Evolutionary conservation across 2,113 vertebrate species (phyloP), one percentile per base, ranked within the genome.

Genomic region (Anhinga anhinga): DNA sequence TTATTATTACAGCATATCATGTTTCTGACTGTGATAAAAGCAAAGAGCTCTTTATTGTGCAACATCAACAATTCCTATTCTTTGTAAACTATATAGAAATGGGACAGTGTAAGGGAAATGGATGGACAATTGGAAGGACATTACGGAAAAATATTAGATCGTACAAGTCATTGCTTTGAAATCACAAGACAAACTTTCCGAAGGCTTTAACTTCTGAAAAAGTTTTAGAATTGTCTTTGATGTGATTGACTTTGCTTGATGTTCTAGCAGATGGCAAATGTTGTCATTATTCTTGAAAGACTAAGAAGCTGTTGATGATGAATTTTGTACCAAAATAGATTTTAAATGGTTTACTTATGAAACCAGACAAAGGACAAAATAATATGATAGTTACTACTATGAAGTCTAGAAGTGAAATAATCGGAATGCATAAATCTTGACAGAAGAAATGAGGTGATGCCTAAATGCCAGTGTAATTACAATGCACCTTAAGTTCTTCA

Each of bases 381-480:
- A 27, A 34, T 65, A 82, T 63, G 40, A 59, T 79, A 93, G 85
- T 88, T 94, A 88, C 86, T 90, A 87, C 53, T 83, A 78, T 71
- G 72, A 76, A 88, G 42, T 69, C 88, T 80, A 90, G 90, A 70
- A 92, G 38, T 66, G 80, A 97, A 95, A 92, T 92, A 40, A 88
- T 72, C 86, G 67, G 93, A 86, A 93, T 82, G 65, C 70, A 93
- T 79, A 86, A 95, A 91, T 96, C 90, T 93, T 97, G 91, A 80
- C 89, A 97, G 82, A 74, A 82, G 58, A 96, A 95, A 91, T 95
- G 80, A 97, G 70, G 72, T 93, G 84, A 93, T 53, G 73, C 55
- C 47, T 93, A 95, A 97, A 95, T 96, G 84, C 53, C 82, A 86
- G 47, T 93, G 92, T 88, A 96, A 93, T 93, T 97, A 90, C 65